These are phyloP conservation scores for Ornithoptera alexandrae DNA, from an alignment of 2,888 invertebrate genomes.

Conservation along the genomic window DNA sequence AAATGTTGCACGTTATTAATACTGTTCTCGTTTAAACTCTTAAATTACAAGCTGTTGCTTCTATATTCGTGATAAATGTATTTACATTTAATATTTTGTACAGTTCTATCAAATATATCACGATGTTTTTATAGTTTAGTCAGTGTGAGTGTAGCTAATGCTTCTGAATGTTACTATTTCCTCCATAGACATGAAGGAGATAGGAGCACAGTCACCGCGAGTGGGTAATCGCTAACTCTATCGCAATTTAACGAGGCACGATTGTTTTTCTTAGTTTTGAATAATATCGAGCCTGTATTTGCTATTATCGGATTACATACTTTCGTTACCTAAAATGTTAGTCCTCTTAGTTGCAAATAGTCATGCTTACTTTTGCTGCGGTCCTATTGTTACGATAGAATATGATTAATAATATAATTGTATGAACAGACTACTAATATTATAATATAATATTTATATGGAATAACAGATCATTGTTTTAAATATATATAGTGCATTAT, in stretches of 20 bases:
- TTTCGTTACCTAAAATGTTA: constrained; percentile 64
- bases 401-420: too few relatives aligned
- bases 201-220: constrained; percentile 51
- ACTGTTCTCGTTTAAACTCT: constrained; percentile 25
- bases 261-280: constrained; percentile 79
- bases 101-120: constrained; percentile 4
- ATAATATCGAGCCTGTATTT: constrained; percentile 75
- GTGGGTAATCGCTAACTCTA: constrained; percentile 67
- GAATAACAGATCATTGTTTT: too few relatives aligned
- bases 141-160: constrained; percentile 24
- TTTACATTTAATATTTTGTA: constrained; percentile 23
- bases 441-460: too few relatives aligned
- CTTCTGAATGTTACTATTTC: constrained; percentile 37
- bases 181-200: constrained; percentile 45
- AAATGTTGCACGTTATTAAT: constrained; percentile 27
- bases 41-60: constrained; percentile 19
- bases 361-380: too few relatives aligned
- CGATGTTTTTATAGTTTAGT: constrained; percentile 6
- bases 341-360: constrained; percentile 74
- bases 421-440: too few relatives aligned
- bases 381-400: not conserved
- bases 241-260: constrained; percentile 77
- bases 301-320: constrained; percentile 73
- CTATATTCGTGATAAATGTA: constrained; percentile 23
- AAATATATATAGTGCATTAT: too few relatives aligned